These are phyloP conservation scores for Drosophila lutescens DNA, from an alignment of 2,888 invertebrate species.

Conservation along the genomic window DNA sequence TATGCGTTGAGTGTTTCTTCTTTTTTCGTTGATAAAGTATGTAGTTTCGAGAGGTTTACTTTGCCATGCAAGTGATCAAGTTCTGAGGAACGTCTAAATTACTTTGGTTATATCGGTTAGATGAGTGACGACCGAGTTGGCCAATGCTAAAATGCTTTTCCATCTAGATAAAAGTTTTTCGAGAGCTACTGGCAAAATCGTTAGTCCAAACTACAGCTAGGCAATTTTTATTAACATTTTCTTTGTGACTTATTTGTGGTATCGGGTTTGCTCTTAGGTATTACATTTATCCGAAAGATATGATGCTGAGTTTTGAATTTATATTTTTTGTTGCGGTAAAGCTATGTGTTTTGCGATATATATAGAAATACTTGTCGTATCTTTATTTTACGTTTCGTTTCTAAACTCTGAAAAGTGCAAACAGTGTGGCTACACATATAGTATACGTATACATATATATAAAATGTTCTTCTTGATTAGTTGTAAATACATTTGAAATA, in stretches of 20 bases:
- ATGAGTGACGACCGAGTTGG: slow-evolving; percentile 24
- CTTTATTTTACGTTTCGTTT: slow-evolving; percentile 22
- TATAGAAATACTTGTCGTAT: slow-evolving; percentile 12
- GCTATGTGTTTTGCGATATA: slow-evolving; percentile 34
- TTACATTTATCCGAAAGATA: slow-evolving; percentile 35
- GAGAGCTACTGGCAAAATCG: slow-evolving; percentile 39
- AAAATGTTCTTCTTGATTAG: slow-evolving; percentile 41
- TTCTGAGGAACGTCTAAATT: slow-evolving; percentile 31
- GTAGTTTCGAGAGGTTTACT: slow-evolving; percentile 47
- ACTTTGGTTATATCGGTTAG: slow-evolving; percentile 21
- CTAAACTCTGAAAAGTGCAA: slow-evolving; percentile 74
- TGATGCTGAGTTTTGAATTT: slow-evolving; percentile 31
- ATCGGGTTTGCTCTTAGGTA: slow-evolving; percentile 27
- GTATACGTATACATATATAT: slow-evolving; percentile 39
- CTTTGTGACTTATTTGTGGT: slow-evolving; percentile 11
- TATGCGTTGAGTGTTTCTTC: slow-evolving; percentile 58
- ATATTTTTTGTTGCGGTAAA: slow-evolving; percentile 19
- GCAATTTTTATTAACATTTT: slow-evolving; percentile 37
- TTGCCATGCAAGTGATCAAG: slow-evolving; percentile 20
- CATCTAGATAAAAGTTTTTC: slow-evolving; percentile 32
- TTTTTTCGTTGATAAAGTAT: slow-evolving; percentile 58
- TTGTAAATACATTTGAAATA: slow-evolving; percentile 46
- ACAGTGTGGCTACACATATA: slow-evolving; percentile 53
- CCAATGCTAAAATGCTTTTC: slow-evolving; percentile 28
- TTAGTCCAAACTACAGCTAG: slow-evolving; percentile 38